Evolutionary conservation across 2,888 invertebrate species (phyloP).

Genomic region (Clusia tigrina): DNA sequence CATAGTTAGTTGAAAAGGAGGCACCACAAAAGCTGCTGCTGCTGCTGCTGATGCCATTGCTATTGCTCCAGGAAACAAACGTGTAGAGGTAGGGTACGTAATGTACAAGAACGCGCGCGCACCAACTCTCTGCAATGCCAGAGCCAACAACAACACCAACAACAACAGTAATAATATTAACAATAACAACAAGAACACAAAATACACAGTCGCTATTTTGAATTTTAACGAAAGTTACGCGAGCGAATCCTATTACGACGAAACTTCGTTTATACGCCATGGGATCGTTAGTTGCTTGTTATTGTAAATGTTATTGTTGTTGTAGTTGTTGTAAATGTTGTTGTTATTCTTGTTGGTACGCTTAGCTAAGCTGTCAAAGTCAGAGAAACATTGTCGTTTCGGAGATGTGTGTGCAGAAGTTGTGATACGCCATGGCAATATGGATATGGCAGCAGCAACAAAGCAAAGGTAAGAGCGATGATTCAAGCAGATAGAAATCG

Average conservation of each 20-base stretch:
- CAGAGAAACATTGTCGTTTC: slow-evolving; percentile 41
- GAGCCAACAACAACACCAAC: neutral
- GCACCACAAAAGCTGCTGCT: neutral
- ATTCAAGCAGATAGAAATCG: too few species aligned
- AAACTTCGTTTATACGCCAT: neutral
- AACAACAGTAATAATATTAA: neutral
- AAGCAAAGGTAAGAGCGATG: slow-evolving; percentile 1
- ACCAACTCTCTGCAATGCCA: neutral
- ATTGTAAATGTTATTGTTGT: neutral
- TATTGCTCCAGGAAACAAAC: neutral
- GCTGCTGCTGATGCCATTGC: too few species aligned
- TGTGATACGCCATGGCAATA: neutral
- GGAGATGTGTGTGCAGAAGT: neutral
- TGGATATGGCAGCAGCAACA: neutral
- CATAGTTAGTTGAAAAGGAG: neutral
- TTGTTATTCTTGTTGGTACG: slow-evolving; percentile 31
- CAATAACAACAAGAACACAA: neutral
- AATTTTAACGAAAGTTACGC: slow-evolving; percentile 35
- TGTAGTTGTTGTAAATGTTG: slow-evolving; percentile 28
- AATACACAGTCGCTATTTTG: slow-evolving; percentile 4
- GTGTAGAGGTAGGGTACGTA: neutral
- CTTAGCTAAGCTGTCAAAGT: slow-evolving; percentile 56
- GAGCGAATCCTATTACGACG: slow-evolving; percentile 50
- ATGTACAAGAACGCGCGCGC: neutral
- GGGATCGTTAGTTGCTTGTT: neutral